Conservation (phyloP, 2,888 invertebrate genomes). For the Drosophila neutralis region DNA sequence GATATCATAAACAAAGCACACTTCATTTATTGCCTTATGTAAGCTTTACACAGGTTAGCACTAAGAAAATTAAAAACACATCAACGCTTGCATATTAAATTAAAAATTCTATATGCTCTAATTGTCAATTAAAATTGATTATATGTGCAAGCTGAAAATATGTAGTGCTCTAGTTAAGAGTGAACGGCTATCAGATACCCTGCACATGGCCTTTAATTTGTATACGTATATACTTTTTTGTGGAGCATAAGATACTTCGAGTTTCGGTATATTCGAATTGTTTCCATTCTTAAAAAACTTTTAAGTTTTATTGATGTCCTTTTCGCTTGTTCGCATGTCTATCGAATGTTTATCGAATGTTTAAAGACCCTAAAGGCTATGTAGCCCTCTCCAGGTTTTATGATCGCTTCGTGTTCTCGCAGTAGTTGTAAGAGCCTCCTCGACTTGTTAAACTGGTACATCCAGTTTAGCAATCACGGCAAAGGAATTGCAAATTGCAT, state of each 20-base stretch:
- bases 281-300: not conserved
- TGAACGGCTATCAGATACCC: not conserved
- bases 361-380: slow-evolving; percentile 6
- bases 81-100: not conserved
- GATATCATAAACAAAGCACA: not conserved
- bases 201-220: not conserved
- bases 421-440: slow-evolving; percentile 21
- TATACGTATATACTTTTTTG: not conserved
- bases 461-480: slow-evolving; percentile 46
- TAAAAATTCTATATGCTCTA: not conserved
- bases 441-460: slow-evolving; percentile 51
- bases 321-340: not conserved
- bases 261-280: not conserved
- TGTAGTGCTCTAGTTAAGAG: not conserved
- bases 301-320: not conserved
- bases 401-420: slow-evolving; percentile 20
- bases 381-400: slow-evolving; percentile 26
- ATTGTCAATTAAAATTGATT: slow-evolving; percentile 6
- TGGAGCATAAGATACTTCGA: not conserved
- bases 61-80: not conserved
- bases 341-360: slow-evolving; percentile 1
- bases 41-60: not conserved
- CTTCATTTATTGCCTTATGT: not conserved
- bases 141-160: not conserved
- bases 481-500: slow-evolving; percentile 54